A percentile compares a stretch with the other conserved stretches of the same genome.
These are phyloP conservation scores for Ceyx margarethae DNA, from an alignment of 2,113 vertebrate species.

Conservation along the genomic window DNA sequence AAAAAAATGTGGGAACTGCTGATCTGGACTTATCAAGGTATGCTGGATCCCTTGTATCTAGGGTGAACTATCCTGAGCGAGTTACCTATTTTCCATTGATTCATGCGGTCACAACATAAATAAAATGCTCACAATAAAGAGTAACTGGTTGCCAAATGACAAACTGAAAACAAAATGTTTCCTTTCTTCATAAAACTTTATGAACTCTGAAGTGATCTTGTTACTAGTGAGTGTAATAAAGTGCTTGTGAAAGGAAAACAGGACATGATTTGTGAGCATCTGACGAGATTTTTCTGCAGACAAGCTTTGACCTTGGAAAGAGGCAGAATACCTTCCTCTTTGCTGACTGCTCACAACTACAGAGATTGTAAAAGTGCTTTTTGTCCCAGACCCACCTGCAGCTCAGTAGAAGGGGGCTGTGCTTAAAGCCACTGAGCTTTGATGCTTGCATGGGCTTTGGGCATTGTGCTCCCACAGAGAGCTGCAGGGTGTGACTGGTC, in stretches of 20 bases:
- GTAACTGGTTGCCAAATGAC: neutral
- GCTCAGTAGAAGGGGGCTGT: accelerated
- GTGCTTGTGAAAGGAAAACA: neutral
- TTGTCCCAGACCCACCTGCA: neutral
- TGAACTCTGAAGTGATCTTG: neutral
- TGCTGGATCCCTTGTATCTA: neutral
- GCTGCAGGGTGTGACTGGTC: neutral
- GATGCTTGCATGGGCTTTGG: neutral
- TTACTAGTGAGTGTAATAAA: neutral
- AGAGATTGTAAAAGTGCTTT: neutral
- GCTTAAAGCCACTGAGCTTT: neutral
- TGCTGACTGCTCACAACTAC: neutral
- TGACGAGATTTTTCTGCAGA: neutral
- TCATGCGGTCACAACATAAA: neutral
- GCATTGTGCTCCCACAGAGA: accelerated
- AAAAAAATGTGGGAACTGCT: neutral
- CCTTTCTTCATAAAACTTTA: neutral
- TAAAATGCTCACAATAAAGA: neutral
- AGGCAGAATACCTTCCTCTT: neutral
- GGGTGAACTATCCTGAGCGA: neutral
- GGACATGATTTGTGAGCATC: neutral
- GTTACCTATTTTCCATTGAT: neutral
- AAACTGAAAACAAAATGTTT: neutral
- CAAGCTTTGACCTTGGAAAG: neutral
- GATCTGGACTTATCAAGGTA: neutral